Evolutionary conservation across 2,113 vertebrate genomes (phyloP), one percentile per base, ranked within the genome.

Genomic region (Tachysurus vachellii): DNA sequence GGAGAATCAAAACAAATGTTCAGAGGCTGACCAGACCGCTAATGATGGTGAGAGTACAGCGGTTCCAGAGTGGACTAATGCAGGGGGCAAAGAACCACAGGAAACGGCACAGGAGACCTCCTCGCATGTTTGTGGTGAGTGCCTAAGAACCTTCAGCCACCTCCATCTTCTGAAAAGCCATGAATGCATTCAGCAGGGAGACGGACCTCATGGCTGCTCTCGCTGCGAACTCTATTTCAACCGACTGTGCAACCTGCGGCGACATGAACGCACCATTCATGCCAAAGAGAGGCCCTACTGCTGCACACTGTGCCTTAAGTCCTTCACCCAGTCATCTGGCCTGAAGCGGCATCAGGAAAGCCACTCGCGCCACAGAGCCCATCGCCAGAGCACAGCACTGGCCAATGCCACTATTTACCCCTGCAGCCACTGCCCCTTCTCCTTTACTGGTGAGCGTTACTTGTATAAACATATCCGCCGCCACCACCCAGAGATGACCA

Each of bases 391-490:
- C 59, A 53, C 83, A 0, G 91, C 93, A 3, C 93, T 93, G 86
- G 92, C 89, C 80, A 85, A 91, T 0, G 92, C 94, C 0, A 91
- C 93, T 90, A 91, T 94, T 5, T 95, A 93, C 88, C 80, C 93
- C 0, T 96, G 95, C 84, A 71, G 92, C 0, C 92, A 92, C 86
- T 96, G 95, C 80, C 92, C 94, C 47, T 95, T 95, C 88, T 96
- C 95, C 88, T 96, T 96, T 90, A 95, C 94, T 0, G 88, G 91
- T 73, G 94, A 94, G 91, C 95, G 90, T 86, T 95, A 95, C 90
- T 92, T 96, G 0, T 73, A 91, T 17, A 96, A 96, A 70, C 95
- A 96, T 91, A 68, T 95, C 47, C 93, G 94, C 86, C 92, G 95
- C 57, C 94, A 95, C 86, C 95, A 96, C 87, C 93, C 94, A 0